Percentiles rank a stretch among this genome's conserved stretches.
Evolutionary conservation across 2,888 invertebrate species (phyloP).

Genomic region (Heliconius charithonia): DNA sequence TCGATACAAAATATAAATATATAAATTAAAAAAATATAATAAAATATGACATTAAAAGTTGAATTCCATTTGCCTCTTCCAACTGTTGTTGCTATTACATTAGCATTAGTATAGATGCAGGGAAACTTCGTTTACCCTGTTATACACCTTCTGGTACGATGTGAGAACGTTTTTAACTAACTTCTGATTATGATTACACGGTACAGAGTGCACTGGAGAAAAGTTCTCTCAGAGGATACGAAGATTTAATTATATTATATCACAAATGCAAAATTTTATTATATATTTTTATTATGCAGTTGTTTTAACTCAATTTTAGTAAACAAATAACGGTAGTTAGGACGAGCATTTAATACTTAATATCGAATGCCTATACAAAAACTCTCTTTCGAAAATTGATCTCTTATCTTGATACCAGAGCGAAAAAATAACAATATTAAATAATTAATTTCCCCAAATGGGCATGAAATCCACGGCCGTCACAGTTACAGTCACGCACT

Average conservation of each 20-base stretch:
- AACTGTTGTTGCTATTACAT: conserved; percentile 25
- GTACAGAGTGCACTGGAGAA: conserved; percentile 1
- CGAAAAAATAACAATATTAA: too few relatives aligned
- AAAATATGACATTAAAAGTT: conserved; percentile 1
- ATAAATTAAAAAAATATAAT: too few relatives aligned
- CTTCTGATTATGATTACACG: conserved; percentile 19
- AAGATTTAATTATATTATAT: conserved; percentile 5
- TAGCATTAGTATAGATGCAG: conserved; percentile 28
- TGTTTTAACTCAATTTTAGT: too few relatives aligned
- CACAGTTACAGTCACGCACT: too few relatives aligned
- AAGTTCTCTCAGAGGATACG: conserved; percentile 3
- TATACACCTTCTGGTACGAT: conserved; percentile 6
- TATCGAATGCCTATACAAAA: too few relatives aligned
- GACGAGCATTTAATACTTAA: too few relatives aligned
- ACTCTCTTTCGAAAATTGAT: too few relatives aligned
- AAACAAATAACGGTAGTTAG: too few relatives aligned
- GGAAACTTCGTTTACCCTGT: conserved; percentile 24
- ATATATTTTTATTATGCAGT: background rate
- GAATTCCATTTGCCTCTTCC: conserved; percentile 13
- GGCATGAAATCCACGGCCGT: too few relatives aligned
- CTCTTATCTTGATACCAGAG: too few relatives aligned
- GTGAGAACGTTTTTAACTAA: conserved; percentile 27
- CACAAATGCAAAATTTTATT: background rate
- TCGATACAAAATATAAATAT: too few relatives aligned
- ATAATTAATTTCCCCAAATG: too few relatives aligned